Conservation (phyloP, 2,113 vertebrate genomes). For the Antigone vipio region DNA sequence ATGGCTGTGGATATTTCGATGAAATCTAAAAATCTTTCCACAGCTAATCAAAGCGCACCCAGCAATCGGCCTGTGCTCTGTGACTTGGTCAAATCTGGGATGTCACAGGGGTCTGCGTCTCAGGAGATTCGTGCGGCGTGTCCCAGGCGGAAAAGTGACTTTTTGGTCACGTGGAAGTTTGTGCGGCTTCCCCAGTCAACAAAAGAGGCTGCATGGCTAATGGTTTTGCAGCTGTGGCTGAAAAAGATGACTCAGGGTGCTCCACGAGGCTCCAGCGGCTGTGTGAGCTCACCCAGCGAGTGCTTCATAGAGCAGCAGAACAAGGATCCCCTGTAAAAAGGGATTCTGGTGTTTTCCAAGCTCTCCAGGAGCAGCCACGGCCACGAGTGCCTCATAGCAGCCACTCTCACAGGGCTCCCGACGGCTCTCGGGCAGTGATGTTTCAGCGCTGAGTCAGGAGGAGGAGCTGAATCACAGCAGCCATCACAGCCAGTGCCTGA, state of each 20-base stretch:
- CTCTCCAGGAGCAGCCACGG: neutral
- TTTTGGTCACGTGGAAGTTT: neutral
- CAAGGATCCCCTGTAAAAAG: neutral
- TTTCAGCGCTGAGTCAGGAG: neutral
- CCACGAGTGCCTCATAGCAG: neutral
- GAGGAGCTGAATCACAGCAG: neutral
- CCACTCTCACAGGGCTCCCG: neutral
- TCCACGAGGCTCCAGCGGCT: neutral
- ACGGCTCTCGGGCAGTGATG: neutral
- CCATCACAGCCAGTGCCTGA: neutral
- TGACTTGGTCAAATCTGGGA: neutral
- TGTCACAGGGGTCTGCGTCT: neutral
- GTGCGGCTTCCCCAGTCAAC: neutral
- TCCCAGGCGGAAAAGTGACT: neutral
- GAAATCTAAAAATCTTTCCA: neutral
- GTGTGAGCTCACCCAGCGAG: fast-evolving
- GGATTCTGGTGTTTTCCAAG: neutral
- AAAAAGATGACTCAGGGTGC: neutral
- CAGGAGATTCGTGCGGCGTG: neutral
- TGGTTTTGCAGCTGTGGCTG: neutral
- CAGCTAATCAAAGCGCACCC: neutral
- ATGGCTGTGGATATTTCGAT: neutral
- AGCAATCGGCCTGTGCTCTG: no score
- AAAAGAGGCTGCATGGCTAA: neutral
- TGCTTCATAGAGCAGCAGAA: neutral